Percentiles rank a stretch among this genome's conserved stretches.
These are phyloP conservation scores for Hirtodrosophila trivittata DNA, from an alignment of 2,888 invertebrate genomes.

Conservation along the genomic window DNA sequence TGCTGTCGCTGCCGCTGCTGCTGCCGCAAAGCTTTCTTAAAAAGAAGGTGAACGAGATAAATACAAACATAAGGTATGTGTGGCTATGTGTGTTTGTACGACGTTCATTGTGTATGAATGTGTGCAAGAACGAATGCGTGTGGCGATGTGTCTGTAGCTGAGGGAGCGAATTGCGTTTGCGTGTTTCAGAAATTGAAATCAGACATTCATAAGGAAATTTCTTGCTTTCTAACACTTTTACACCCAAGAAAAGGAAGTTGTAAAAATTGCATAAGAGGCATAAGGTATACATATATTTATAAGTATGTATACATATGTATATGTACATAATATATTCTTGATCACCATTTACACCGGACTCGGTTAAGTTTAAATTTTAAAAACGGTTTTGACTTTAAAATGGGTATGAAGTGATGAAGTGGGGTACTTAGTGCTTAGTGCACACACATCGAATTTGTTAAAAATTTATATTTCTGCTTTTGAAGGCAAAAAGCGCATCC, in stretches of 20 bases:
- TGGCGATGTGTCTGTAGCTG: slow-evolving; percentile 4
- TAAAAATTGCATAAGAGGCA: slow-evolving; percentile 15
- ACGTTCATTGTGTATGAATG: neutral
- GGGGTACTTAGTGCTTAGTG: too few species aligned
- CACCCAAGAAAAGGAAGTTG: too few species aligned
- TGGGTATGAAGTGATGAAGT: too few species aligned
- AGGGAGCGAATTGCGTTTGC: slow-evolving; percentile 26
- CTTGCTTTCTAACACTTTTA: too few species aligned
- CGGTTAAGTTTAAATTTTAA: too few species aligned
- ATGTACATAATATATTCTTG: neutral
- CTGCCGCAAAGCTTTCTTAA: slow-evolving; percentile 32
- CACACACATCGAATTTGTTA: too few species aligned
- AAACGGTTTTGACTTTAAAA: too few species aligned
- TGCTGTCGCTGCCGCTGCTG: neutral
- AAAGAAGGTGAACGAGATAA: slow-evolving; percentile 39
- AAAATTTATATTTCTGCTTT: too few species aligned
- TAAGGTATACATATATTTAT: too few species aligned
- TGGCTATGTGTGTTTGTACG: too few species aligned
- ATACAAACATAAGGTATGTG: slow-evolving; percentile 18
- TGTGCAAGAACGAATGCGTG: neutral
- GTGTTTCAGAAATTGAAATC: slow-evolving; percentile 9
- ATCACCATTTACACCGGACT: too few species aligned
- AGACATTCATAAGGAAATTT: slow-evolving; percentile 1
- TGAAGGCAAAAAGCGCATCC: too few species aligned
- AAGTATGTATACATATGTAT: neutral